A percentile compares a stretch with the other conserved stretches of the same genome.
These are phyloP conservation scores for Papilio machaon DNA, from an alignment of 1,140 invertebrate genomes.

Conservation along the genomic window DNA sequence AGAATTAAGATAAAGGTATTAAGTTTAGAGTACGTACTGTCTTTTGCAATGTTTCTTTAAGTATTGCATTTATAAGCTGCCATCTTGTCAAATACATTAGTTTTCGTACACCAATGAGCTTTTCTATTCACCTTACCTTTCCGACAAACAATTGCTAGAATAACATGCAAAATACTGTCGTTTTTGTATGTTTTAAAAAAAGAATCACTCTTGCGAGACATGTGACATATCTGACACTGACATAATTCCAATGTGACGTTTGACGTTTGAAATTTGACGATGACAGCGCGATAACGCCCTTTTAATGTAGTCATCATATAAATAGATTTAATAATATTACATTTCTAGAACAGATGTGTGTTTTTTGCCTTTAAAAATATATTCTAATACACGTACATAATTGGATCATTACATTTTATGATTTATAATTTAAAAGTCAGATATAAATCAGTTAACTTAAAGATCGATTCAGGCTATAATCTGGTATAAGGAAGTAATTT, in stretches of 20 bases:
- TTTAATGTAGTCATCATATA: slow-evolving; percentile 20
- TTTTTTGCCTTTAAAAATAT: not conserved
- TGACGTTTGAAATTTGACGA: slow-evolving; percentile 17
- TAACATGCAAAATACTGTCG: not conserved
- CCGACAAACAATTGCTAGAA: not conserved
- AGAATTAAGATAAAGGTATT: not conserved
- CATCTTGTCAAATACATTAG: too few relatives aligned
- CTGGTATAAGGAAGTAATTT: not conserved
- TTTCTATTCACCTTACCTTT: too few relatives aligned
- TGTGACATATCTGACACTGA: slow-evolving; percentile 20
- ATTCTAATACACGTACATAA: too few relatives aligned
- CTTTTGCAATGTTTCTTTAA: too few relatives aligned
- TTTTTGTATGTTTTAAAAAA: not conserved
- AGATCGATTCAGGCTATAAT: not conserved
- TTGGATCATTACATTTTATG: too few relatives aligned
- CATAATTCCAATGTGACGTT: slow-evolving; percentile 23
- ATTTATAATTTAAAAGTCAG: too few relatives aligned
- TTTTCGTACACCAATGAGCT: too few relatives aligned
- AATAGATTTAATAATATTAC: not conserved
- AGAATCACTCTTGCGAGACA: slow-evolving; percentile 24
- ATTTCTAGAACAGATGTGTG: not conserved
- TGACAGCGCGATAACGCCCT: slow-evolving; percentile 25
- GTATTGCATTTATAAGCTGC: too few relatives aligned
- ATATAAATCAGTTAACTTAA: too few relatives aligned
- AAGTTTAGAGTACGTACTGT: not conserved